These are phyloP conservation scores for Heterocephalus glaber DNA, from an alignment of 2,113 vertebrate species.

Conservation along the genomic window DNA sequence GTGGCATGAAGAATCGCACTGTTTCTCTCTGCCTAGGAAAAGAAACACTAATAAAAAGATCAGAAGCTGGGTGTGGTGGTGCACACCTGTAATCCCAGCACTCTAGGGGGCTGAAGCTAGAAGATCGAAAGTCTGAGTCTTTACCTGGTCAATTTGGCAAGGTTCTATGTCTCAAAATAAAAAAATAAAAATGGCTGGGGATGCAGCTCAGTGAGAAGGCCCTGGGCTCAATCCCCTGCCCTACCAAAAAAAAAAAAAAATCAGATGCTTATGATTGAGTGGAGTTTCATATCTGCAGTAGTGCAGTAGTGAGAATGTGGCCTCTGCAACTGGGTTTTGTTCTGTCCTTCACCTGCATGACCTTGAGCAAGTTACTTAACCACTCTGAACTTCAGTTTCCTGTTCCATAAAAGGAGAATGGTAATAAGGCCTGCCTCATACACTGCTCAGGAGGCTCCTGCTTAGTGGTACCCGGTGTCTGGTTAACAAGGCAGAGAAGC, in stretches of 20 bases:
- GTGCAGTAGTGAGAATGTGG: neutral
- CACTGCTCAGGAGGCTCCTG: accelerated
- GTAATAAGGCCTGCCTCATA: accelerated
- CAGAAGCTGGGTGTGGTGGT: neutral
- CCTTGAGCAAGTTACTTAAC: neutral
- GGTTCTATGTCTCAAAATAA: neutral
- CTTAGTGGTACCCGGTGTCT: neutral
- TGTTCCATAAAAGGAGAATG: neutral
- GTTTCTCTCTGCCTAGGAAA: neutral
- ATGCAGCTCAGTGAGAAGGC: neutral
- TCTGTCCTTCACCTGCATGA: neutral
- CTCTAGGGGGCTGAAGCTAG: neutral
- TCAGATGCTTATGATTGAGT: neutral
- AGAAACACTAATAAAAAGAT: neutral
- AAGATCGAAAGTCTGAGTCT: neutral
- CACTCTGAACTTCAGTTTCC: neutral
- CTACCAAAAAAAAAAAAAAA: neutral
- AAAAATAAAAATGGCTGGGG: neutral
- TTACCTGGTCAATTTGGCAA: neutral
- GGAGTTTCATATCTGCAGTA: neutral
- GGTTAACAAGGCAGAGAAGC: neutral
- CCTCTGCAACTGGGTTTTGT: neutral
- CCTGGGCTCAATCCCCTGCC: neutral
- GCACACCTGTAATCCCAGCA: neutral
- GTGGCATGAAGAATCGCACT: neutral